Evolutionary conservation across 2,113 vertebrate species (phyloP).

Genomic region (Phalacrocorax pelagicus): DNA sequence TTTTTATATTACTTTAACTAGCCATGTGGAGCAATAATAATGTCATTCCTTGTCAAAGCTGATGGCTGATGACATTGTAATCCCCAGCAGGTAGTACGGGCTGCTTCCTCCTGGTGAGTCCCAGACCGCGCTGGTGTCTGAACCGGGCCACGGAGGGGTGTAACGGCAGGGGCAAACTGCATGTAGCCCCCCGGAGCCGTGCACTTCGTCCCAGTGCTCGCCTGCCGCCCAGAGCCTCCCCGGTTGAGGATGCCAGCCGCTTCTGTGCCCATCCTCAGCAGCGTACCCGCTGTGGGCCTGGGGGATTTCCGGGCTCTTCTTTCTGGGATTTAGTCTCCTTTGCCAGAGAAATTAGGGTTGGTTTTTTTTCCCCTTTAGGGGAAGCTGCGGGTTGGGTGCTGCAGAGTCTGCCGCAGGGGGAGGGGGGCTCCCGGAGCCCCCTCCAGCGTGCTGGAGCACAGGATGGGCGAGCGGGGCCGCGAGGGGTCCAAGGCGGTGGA

Average conservation of each 20-base stretch:
- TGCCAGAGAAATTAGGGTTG: rapidly evolving
- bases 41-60: conserved; percentile 13
- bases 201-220: rapidly evolving
- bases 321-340: not conserved
- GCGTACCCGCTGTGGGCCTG: rapidly evolving
- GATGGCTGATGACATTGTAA: not conserved
- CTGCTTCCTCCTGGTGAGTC: not conserved
- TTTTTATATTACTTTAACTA: conserved; percentile 6
- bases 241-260: not conserved
- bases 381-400: not conserved
- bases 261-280: not conserved
- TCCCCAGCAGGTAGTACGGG: not conserved
- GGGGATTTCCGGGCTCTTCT: not conserved
- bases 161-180: not conserved
- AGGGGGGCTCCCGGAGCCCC: not conserved
- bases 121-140: not conserved
- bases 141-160: not conserved
- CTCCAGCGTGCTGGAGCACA: not conserved
- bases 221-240: not conserved
- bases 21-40: not conserved
- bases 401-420: not conserved
- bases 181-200: rapidly evolving
- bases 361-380: not conserved
- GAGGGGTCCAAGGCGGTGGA: not conserved
- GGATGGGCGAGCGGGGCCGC: not conserved